Base-by-base conservation (phyloP, 2,888 invertebrate species). In the Gastracanthus pulcherrimus region DNA sequence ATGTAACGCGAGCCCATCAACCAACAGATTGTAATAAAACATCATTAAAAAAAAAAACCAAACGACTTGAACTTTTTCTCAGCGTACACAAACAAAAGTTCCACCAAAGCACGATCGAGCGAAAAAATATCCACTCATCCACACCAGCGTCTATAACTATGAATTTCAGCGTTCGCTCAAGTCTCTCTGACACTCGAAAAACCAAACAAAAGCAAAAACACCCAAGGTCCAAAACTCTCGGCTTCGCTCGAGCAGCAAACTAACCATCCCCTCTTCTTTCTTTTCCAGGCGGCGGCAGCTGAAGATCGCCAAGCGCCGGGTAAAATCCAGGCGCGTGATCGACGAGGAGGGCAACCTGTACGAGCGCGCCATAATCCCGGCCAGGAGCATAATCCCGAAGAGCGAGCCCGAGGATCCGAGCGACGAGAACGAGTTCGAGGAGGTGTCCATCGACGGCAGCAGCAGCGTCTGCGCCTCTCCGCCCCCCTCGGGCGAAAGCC, bases 381-480 rank as follows among this genome's bases (percentile, higher is more conserved):
- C 23, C 23, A 13, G 55, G n/a, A n/a, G n/a, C n/a, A n/a, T n/a
- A n/a, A 71, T 45, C 36, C 48, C 41, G 3, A 70, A 34, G 38
- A 34, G 38, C 55, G 64, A 62, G 48, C 64, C 23, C 4, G 26
- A 62, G 3, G 16, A 38, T 1, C 34, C 38, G 19, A 58, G 23
- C 9, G 51, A 36, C 34, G n/a, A n/a, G n/a, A 67, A 69, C 2
- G 82, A 76, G 11, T 80, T 82, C 34, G 82, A 82, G 38, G 82
- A 80, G 60, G 75, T 80, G 6, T 31, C 69, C 2, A 77, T 82
- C n/a, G 82, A 80, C 23, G 77, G 80, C 1, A 6, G 5, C 13
- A 38, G 66, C 23, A 34, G 19, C 16, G 1, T 4, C n/a, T n/a
- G 45, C n/a, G 16, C 45, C n/a, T n/a, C n/a, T n/a, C n/a, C n/a